Conservation (phyloP, 2,888 invertebrate species). For the Drepanosiphum platanoidis region DNA sequence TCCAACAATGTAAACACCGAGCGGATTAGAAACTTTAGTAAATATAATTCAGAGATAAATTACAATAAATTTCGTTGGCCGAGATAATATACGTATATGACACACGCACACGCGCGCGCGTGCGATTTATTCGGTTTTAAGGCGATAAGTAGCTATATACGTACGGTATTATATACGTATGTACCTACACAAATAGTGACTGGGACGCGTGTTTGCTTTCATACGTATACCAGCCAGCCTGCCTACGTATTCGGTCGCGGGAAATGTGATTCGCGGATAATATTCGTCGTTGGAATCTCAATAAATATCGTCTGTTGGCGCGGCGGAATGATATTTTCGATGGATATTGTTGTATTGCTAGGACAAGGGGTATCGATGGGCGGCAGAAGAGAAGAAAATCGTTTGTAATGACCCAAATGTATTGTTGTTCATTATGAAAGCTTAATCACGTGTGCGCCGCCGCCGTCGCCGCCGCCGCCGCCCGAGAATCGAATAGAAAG, state of each 20-base stretch:
- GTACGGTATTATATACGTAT: not conserved
- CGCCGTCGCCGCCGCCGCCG: too few relatives aligned
- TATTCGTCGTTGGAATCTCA: conserved; percentile 35
- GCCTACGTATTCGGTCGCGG: conserved; percentile 21
- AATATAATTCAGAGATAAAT: conserved; percentile 60
- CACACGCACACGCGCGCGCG: not conserved
- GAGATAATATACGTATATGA: conserved; percentile 30
- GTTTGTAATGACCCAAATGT: conserved; percentile 57
- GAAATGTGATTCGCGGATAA: conserved; percentile 31
- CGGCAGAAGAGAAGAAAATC: conserved; percentile 38
- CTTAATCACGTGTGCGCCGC: conserved; percentile 60
- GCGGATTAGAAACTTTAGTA: conserved; percentile 54
- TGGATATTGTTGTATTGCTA: not conserved
- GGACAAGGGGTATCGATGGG: not conserved
- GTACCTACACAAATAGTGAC: conserved; percentile 41
- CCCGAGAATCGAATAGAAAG: conserved; percentile 60
- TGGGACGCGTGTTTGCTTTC: conserved; percentile 44
- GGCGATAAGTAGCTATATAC: conserved; percentile 11
- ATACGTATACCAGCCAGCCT: not conserved
- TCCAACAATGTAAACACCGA: conserved; percentile 21
- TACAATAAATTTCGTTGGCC: conserved; percentile 49
- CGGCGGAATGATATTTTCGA: not conserved
- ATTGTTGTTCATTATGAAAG: conserved; percentile 60
- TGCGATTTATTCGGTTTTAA: conserved; percentile 44
- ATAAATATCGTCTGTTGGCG: conserved; percentile 25